phyloP scores from a whole-genome alignment of 2,113 vertebrate genomes.

The Turnix velox region DNA sequence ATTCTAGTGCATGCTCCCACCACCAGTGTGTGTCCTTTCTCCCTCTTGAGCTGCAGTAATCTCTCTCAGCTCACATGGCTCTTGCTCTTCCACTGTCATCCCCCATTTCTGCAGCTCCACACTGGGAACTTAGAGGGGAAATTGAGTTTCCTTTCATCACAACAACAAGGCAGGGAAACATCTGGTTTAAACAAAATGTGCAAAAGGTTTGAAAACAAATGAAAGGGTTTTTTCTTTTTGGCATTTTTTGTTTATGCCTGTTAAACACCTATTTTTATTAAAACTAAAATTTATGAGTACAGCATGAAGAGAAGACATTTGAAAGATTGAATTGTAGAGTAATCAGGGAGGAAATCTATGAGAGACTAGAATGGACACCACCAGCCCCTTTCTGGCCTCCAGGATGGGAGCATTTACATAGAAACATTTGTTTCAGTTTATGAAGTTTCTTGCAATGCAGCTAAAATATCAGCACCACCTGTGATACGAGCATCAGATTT shows the following conservation, averaged over 20 bases:
- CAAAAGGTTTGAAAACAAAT: slow-evolving; percentile 41
- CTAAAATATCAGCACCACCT: slow-evolving; percentile 62
- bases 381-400: neutral
- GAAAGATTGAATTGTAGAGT: slow-evolving; percentile 25
- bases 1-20: neutral
- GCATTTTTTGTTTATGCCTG: slow-evolving; percentile 53
- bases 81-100: neutral
- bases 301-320: slow-evolving; percentile 41
- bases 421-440: slow-evolving; percentile 63
- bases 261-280: slow-evolving; percentile 69
- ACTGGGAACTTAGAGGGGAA: slow-evolving; percentile 27
- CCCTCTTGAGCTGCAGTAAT: neutral
- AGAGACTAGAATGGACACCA: neutral
- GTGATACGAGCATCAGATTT: slow-evolving; percentile 60
- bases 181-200: slow-evolving; percentile 63
- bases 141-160: slow-evolving; percentile 56
- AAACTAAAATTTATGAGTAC: slow-evolving; percentile 73
- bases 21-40: neutral
- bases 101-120: slow-evolving; percentile 43
- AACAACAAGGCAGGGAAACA: slow-evolving; percentile 55
- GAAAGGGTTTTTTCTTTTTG: neutral
- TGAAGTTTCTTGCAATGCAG: neutral
- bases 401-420: neutral
- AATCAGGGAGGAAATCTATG: slow-evolving; percentile 25
- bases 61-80: neutral